phyloP scores from a whole-genome alignment of 2,113 vertebrate species.

The Marcusenius ussheri region DNA sequence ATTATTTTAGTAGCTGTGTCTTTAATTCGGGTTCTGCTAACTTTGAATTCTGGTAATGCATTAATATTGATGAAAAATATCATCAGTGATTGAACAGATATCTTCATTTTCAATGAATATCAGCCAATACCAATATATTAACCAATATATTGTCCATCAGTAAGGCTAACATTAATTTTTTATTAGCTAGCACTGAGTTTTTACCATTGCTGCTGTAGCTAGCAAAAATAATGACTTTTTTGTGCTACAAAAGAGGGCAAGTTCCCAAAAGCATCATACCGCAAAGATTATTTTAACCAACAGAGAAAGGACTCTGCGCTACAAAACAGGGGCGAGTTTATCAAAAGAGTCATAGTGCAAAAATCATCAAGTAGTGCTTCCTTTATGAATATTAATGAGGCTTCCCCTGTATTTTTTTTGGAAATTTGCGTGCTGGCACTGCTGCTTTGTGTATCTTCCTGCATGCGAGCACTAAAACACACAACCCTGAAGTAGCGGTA shows the following conservation, averaged over 20 bases:
- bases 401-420: not conserved
- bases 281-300: not conserved
- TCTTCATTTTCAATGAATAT: too few species aligned
- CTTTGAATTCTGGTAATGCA: too few species aligned
- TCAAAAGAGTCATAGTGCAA: not conserved
- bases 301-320: not conserved
- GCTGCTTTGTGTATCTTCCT: too few species aligned
- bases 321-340: not conserved
- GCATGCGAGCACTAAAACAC: not conserved
- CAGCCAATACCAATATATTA: too few species aligned
- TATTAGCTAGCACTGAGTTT: not conserved
- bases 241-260: not conserved
- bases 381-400: not conserved
- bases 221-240: not conserved
- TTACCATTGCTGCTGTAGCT: not conserved
- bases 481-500: not conserved
- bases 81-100: too few species aligned
- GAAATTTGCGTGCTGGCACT: not conserved
- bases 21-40: too few species aligned
- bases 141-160: not conserved
- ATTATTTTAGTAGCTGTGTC: not conserved
- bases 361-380: not conserved
- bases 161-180: not conserved
- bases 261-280: not conserved
- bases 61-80: too few species aligned